phyloP scores from a whole-genome alignment of 2,888 invertebrate species.

The Pharmacophagus antenor region DNA sequence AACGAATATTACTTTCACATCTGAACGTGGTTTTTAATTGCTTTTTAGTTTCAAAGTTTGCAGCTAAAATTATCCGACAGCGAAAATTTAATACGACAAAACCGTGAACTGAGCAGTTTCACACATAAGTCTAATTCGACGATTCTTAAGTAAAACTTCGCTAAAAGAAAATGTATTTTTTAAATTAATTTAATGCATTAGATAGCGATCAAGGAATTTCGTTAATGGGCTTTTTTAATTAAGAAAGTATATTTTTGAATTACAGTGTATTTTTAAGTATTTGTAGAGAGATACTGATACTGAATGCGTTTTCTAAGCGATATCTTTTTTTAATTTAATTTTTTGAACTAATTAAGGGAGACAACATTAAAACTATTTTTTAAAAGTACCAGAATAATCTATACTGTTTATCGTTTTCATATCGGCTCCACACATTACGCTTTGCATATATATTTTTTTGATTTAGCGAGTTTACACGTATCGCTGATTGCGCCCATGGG shows the following conservation, averaged over 20 bases:
- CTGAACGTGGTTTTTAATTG: slow-evolving; percentile 7
- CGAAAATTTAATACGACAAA: not conserved
- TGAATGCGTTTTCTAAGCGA: too few relatives aligned
- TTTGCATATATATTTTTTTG: slow-evolving; percentile 17
- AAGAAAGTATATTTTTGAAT: too few relatives aligned
- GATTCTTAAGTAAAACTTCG: too few relatives aligned
- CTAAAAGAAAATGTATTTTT: not conserved
- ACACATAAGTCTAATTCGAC: not conserved
- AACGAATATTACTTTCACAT: slow-evolving; percentile 22
- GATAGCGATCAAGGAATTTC: too few relatives aligned
- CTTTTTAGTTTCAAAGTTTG: slow-evolving; percentile 20
- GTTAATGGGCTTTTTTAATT: too few relatives aligned
- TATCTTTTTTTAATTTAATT: too few relatives aligned
- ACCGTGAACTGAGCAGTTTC: not conserved
- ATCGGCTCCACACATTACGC: not conserved
- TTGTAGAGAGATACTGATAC: too few relatives aligned
- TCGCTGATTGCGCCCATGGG: slow-evolving; percentile 40
- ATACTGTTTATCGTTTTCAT: too few relatives aligned
- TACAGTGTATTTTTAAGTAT: too few relatives aligned
- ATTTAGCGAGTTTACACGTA: slow-evolving; percentile 42
- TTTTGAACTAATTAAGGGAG: too few relatives aligned
- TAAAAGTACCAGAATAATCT: too few relatives aligned
- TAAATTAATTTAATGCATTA: not conserved
- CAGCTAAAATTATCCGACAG: slow-evolving; percentile 6
- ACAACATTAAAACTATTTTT: too few relatives aligned